These are phyloP conservation scores for Lophius piscatorius DNA, from an alignment of 2,113 vertebrate genomes.

Conservation along the genomic window DNA sequence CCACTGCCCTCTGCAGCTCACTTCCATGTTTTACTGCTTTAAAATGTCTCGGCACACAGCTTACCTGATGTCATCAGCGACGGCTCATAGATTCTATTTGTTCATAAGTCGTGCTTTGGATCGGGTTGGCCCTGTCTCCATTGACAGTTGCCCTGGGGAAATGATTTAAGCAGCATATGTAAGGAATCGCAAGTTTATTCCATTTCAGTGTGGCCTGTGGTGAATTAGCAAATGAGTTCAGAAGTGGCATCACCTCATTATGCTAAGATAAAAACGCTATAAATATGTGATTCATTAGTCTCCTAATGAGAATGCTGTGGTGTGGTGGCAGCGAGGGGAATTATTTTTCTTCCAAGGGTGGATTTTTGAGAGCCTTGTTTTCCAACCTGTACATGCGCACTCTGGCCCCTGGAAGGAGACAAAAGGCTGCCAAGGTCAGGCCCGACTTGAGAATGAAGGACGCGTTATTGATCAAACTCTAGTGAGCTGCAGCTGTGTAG, in stretches of 20 bases:
- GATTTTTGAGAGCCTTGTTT: conserved; percentile 71
- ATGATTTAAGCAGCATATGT: conserved; percentile 37
- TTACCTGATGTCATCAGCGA: conserved; percentile 24
- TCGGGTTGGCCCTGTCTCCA: neutral
- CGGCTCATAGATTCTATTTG: conserved; percentile 25
- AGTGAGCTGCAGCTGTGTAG: conserved; percentile 74
- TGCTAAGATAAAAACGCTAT: conserved; percentile 69
- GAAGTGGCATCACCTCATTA: conserved; percentile 72
- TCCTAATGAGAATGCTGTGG: conserved; percentile 68
- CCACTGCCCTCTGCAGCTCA: conserved; percentile 46
- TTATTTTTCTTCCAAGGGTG: conserved; percentile 53
- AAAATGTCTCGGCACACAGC: conserved; percentile 13
- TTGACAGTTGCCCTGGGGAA: conserved; percentile 19
- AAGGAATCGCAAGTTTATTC: conserved; percentile 52
- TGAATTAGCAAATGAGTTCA: conserved; percentile 68
- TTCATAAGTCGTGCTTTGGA: conserved; percentile 3
- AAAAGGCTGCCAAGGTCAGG: conserved; percentile 85
- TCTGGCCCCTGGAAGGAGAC: conserved; percentile 80
- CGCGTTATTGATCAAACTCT: conserved; percentile 83
- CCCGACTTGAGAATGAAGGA: conserved; percentile 81
- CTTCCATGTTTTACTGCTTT: conserved; percentile 34
- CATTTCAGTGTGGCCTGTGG: conserved; percentile 52
- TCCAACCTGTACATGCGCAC: conserved; percentile 78
- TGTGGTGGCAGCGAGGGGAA: conserved; percentile 45
- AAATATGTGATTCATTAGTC: conserved; percentile 77